Evolutionary conservation across 2,797 vertebrate species (phyloP), one percentile per base, ranked within the genome.

Genomic region (Pangasius krempfi): DNA sequence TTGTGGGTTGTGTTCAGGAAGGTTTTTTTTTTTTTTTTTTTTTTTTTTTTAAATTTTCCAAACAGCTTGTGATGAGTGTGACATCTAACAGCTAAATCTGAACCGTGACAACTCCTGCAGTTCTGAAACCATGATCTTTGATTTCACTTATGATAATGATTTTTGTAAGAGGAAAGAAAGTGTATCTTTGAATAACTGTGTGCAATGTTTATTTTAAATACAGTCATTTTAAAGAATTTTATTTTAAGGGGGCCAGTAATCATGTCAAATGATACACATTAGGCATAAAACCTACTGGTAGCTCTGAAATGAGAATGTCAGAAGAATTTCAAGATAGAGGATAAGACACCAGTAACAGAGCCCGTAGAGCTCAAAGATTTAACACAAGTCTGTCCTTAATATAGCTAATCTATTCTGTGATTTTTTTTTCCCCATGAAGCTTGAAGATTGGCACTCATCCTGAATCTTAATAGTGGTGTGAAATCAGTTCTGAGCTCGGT

Each of bases 321-420:
- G 89, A 87, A 78, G 70, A 47, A 56, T 80, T 33, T 56, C 16
- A 2, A 47, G 25, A 75, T 27, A 44, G 72, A 47, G 72, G 40
- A 73, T 73, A 76, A 78, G 76, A 79, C 44, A 84, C 64, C 22
- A n/a, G 58, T 62, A 82, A 82, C 80, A 27, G 81, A 47, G 3
- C 16, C 60, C 40, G 10, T 5, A 47, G 13, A 44, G 40, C 75
- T 86, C 75, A 66, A 75, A 88, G 79, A 86, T 73, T 90, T 50
- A 62, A 81, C 60, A 80, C 81, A 84, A 83, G 86, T 91, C 81
- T 89, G 70, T 58, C 64, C 66, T 60, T 27, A 81, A 81, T 81
- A 60, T 58, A 81, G 5, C 87, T 82, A 78, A 89, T 72, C 44
- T 89, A 86, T 91, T 91, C 87, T 62, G 79, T 62, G 30, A 85